Evolutionary conservation across 1,140 invertebrate genomes (phyloP), one percentile per base, ranked within the genome.

Genomic region (Cydia amplana): DNA sequence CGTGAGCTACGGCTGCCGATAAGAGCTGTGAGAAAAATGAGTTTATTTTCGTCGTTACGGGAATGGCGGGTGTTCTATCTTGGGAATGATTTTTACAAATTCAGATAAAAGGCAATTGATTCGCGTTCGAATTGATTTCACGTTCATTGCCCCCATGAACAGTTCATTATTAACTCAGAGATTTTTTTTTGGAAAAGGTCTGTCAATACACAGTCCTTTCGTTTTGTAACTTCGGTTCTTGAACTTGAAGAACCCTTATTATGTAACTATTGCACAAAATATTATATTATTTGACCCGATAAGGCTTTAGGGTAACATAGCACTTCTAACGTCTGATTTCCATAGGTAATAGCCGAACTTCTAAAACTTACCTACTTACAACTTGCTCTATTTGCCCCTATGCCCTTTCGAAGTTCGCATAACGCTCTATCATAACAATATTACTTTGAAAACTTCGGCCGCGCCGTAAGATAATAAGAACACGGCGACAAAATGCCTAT

Each of bases 401-500:
- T 55, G 51, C 51, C 51, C 51, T 18, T 60, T 60, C 55, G n/a
- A 55, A 55, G 14, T 55, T 20, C 55, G 55, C 10, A 60, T 23
- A 60, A 20, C 1, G 55, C 55, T 55, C n/a, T 14, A 55, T 60
- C 55, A 23, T 60, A 60, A 60, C 16, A 60, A 60, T 60, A 60
- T 60, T 60, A 60, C 55, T 60, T 60, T 2, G 16, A 4, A 12
- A 60, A 60, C 64, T 65, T 64, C 32, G 32, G 0, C 23, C 23
- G 12, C 63, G 28, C 25, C 64, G 7, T 36, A 70, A 70, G 16
- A 70, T 12, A 18, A 36, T 18, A n/a, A 70, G 28, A 65, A 64
- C 20, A 36, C 25, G 64, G 64, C 25, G 16, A 65, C 64, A 65
- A n/a, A 18, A 70, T 32, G 32, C 65, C 65, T 20, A 43, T 70